phyloP scores from a whole-genome alignment of 2,113 vertebrate species.

The Meriones unguiculatus region DNA sequence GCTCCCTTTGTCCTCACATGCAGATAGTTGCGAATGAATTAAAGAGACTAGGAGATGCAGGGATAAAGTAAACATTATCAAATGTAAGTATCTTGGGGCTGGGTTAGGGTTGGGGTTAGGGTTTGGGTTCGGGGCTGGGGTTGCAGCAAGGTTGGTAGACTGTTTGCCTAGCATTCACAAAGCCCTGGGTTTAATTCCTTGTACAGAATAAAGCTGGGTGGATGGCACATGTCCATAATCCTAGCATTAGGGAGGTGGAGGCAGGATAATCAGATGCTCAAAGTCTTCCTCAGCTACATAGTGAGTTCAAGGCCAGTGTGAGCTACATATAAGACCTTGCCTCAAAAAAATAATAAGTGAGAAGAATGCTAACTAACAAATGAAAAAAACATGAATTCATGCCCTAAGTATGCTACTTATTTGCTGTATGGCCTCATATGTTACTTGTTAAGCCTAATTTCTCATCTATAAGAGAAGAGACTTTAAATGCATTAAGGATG shows the following conservation, averaged over 20 bases:
- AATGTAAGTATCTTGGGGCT: not conserved
- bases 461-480: not conserved
- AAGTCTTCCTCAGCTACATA: not conserved
- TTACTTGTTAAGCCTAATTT: slow-evolving; percentile 4
- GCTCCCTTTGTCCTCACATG: not conserved
- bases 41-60: not conserved
- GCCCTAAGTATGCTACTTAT: not conserved
- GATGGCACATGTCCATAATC: not conserved
- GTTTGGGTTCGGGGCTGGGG: not conserved
- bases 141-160: not conserved
- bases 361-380: not conserved
- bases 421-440: not conserved
- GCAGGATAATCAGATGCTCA: not conserved
- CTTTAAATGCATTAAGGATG: not conserved
- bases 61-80: slow-evolving; percentile 27
- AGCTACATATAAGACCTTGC: not conserved
- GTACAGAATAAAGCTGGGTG: not conserved
- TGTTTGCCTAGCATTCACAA: not conserved
- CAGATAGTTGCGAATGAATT: not conserved
- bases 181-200: not conserved
- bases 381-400: not conserved
- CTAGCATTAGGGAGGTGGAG: not conserved
- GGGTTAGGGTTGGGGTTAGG: not conserved
- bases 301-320: not conserved
- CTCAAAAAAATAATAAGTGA: not conserved